These are phyloP conservation scores for Epistrophe eligans DNA, from an alignment of 2,888 invertebrate genomes.

Conservation along the genomic window DNA sequence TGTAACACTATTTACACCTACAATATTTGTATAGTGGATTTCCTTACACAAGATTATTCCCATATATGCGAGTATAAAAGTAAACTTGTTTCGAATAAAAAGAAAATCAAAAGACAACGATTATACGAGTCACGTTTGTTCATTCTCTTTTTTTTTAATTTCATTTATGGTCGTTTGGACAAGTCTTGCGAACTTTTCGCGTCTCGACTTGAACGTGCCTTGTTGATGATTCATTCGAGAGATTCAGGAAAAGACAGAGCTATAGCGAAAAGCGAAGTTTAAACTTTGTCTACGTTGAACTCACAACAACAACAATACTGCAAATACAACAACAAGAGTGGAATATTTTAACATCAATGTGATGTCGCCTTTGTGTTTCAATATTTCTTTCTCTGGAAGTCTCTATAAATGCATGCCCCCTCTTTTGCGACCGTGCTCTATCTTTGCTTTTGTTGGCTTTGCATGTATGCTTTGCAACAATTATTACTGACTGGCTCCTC, in stretches of 20 bases:
- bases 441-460: constrained; percentile 20
- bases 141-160: constrained; percentile 31
- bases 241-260: constrained; percentile 43
- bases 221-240: constrained; percentile 51
- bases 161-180: constrained; percentile 30
- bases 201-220: constrained; percentile 38
- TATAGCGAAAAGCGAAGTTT: not conserved
- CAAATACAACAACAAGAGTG: not conserved
- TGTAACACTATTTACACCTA: constrained; percentile 51
- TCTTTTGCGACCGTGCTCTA: constrained; percentile 34
- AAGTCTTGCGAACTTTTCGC: constrained; percentile 60
- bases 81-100: constrained; percentile 45
- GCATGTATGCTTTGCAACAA: constrained; percentile 7
- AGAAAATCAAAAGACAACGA: constrained; percentile 10
- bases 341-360: constrained; percentile 23
- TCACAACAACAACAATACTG: not conserved
- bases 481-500: constrained; percentile 22
- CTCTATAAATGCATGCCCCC: constrained; percentile 1
- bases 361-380: constrained; percentile 49
- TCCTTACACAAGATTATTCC: constrained; percentile 8
- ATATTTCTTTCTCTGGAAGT: constrained; percentile 51
- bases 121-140: constrained; percentile 51
- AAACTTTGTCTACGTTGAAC: constrained; percentile 38
- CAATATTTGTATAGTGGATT: constrained; percentile 22
- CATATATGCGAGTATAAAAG: constrained; percentile 31